These are phyloP conservation scores for Coelopa frigida DNA, from an alignment of 1,140 invertebrate species.

Conservation along the genomic window DNA sequence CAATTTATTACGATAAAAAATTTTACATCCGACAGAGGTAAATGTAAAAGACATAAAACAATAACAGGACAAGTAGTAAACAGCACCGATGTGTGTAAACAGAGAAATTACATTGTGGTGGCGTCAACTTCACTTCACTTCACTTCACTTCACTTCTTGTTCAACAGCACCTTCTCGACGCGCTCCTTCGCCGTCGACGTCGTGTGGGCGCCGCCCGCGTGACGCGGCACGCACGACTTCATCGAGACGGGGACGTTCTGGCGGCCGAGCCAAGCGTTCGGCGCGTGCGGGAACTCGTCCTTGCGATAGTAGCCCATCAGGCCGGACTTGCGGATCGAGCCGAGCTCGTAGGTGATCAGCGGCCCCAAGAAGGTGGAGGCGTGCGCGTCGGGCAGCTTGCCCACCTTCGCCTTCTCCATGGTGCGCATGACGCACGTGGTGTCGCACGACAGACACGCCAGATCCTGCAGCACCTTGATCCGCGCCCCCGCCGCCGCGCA, in stretches of 20 bases:
- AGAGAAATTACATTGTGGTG: too few species aligned
- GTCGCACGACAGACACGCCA: conserved; percentile 68
- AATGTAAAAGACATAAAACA: too few species aligned
- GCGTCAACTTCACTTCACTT: too few species aligned
- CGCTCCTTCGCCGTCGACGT: conserved; percentile 58
- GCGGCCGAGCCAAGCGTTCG: conserved; percentile 21
- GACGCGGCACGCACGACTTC: conserved; percentile 59
- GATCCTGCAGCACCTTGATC: conserved; percentile 54
- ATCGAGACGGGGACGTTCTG: conserved; percentile 20
- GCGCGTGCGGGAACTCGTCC: conserved; percentile 31
- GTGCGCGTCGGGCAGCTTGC: conserved; percentile 48
- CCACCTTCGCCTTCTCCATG: conserved; percentile 47
- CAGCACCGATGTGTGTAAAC: too few species aligned
- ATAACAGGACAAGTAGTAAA: too few species aligned
- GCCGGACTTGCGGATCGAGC: conserved; percentile 44
- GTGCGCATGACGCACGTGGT: conserved; percentile 60
- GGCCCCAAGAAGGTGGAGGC: conserved; percentile 51
- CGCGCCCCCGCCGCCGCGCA: conserved; percentile 64
- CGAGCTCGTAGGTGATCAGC: conserved; percentile 60
- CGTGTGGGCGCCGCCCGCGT: conserved; percentile 67
- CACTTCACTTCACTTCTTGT: conserved; percentile 20
- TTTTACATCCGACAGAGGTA: too few species aligned
- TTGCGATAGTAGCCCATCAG: conserved; percentile 39
- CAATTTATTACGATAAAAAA: too few species aligned
- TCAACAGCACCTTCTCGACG: conserved; percentile 32